Evolutionary conservation across 2,113 vertebrate genomes (phyloP).

Genomic region (Fukomys damarensis): DNA sequence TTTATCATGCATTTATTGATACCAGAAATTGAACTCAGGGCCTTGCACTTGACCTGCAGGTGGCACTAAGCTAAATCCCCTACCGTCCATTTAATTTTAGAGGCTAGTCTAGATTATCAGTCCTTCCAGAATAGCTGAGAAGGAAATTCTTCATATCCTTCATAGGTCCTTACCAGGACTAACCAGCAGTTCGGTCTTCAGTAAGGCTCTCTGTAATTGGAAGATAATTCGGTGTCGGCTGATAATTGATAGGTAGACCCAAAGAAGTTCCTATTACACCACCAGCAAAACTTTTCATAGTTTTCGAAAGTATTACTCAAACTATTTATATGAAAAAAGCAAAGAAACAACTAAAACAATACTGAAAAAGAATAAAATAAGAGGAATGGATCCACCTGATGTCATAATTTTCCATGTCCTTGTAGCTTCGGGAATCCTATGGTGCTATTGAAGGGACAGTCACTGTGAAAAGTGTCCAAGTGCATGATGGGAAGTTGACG

Average conservation of each 20-base stretch:
- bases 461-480: not conserved
- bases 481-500: not conserved
- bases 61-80: no score
- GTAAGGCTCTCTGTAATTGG: not conserved
- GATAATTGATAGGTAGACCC: not conserved
- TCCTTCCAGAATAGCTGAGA: not conserved
- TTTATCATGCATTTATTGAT: no score
- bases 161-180: not conserved
- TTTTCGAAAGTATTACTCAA: not conserved
- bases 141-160: not conserved
- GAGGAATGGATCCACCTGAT: not conserved
- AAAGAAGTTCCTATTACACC: constrained; percentile 2
- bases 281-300: not conserved
- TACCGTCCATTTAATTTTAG: constrained; percentile 1
- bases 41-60: no score
- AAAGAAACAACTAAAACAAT: not conserved
- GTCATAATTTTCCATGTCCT: not conserved
- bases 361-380: constrained; percentile 2
- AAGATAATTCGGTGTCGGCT: not conserved
- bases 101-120: not conserved
- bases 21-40: no score
- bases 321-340: not conserved
- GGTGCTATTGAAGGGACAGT: not conserved
- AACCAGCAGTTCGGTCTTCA: not conserved
- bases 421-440: not conserved